phyloP scores from a whole-genome alignment of 92 coral and sea anemone species.

The Hydrozoanthus gracilis region DNA sequence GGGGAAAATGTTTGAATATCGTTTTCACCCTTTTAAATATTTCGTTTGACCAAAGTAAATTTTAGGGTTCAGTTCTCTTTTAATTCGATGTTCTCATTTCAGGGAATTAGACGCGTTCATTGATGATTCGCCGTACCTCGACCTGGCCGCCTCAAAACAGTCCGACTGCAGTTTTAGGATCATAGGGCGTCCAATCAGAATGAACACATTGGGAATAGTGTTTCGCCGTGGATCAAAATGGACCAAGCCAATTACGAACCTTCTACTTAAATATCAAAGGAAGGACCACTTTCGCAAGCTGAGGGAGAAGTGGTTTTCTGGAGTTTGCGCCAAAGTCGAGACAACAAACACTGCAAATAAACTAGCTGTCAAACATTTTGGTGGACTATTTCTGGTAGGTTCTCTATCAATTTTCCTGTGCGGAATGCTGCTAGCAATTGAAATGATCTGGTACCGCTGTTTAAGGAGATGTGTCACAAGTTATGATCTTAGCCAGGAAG shows the following conservation, averaged over 20 bases:
- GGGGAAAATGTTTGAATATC: too few relatives aligned
- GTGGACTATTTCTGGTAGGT: slow-evolving; percentile 65
- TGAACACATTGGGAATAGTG: slow-evolving; percentile 64
- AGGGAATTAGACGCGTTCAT: slow-evolving; percentile 77
- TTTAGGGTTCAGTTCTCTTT: not conserved
- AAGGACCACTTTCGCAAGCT: slow-evolving; percentile 71
- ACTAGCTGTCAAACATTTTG: slow-evolving; percentile 62
- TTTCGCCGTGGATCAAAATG: slow-evolving; percentile 72
- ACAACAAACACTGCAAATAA: slow-evolving; percentile 44
- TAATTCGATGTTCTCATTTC: not conserved
- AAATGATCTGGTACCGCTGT: slow-evolving; percentile 50
- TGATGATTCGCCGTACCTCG: slow-evolving; percentile 84
- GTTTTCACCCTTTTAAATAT: not conserved
- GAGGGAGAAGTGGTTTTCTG: slow-evolving; percentile 71
- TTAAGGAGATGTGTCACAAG: slow-evolving; percentile 14
- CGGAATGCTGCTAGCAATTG: slow-evolving; percentile 49
- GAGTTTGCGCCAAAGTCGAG: slow-evolving; percentile 58
- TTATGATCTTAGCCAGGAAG: slow-evolving; percentile 6
- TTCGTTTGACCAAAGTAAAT: not conserved
- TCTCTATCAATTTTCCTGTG: slow-evolving; percentile 46
- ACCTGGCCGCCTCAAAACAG: slow-evolving; percentile 73
- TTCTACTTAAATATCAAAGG: slow-evolving; percentile 66
- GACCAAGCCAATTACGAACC: slow-evolving; percentile 67
- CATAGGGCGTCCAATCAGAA: slow-evolving; percentile 70
- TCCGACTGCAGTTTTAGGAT: slow-evolving; percentile 74